phyloP scores from a whole-genome alignment of 2,888 invertebrate species.

The Rhorus exstirpatorius region DNA sequence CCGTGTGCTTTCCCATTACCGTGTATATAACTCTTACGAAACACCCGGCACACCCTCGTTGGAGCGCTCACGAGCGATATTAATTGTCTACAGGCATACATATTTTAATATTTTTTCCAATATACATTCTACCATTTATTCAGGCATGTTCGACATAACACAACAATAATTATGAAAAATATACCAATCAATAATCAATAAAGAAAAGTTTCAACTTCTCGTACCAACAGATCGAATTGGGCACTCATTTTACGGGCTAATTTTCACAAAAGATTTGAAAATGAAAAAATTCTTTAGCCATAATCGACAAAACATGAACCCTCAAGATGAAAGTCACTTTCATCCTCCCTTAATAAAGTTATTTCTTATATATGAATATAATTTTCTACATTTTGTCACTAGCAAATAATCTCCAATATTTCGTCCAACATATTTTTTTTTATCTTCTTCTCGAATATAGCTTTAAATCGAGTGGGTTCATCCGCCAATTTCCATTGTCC shows the following conservation, averaged over 20 bases:
- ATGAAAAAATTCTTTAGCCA: too few species aligned
- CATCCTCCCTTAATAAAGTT: too few species aligned
- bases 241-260: too few species aligned
- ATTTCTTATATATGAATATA: too few species aligned
- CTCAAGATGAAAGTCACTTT: too few species aligned
- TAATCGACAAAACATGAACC: too few species aligned
- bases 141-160: too few species aligned
- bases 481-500: slow-evolving; percentile 34
- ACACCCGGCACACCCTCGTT: slow-evolving; percentile 50
- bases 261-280: too few species aligned
- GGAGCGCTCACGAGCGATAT: slow-evolving; percentile 28
- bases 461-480: background rate
- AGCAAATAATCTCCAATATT: background rate
- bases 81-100: slow-evolving; percentile 2
- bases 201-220: background rate
- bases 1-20: slow-evolving; percentile 51
- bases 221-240: too few species aligned
- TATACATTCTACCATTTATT: too few species aligned
- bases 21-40: slow-evolving; percentile 12
- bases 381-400: background rate
- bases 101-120: slow-evolving; percentile 11
- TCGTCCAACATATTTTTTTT: background rate
- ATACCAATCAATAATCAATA: too few species aligned
- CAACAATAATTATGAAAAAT: too few species aligned
- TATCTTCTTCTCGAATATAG: background rate